Conservation (phyloP, 2,888 invertebrate genomes). For the Pristionchus mayeri region DNA sequence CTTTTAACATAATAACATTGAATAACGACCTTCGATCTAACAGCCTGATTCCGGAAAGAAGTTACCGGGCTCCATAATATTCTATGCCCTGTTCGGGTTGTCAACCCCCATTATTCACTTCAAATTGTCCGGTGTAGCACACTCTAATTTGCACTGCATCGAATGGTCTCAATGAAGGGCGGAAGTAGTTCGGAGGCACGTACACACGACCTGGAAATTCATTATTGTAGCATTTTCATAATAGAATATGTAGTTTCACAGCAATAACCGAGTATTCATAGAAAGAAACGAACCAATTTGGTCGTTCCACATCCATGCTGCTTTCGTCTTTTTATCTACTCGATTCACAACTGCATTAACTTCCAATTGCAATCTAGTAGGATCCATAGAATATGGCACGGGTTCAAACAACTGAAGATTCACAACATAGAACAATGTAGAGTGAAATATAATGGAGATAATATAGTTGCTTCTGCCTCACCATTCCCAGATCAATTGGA, state of each 20-base stretch:
- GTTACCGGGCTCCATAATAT: too few relatives aligned
- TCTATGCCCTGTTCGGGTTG: too few relatives aligned
- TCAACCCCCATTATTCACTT: conserved; percentile 6
- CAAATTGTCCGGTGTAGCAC: conserved; percentile 45
- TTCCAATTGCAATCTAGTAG: conserved; percentile 48
- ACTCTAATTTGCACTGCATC: conserved; percentile 33
- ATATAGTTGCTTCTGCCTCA: neutral
- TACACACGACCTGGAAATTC: conserved; percentile 57
- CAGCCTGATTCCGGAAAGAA: too few relatives aligned
- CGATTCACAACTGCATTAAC: conserved; percentile 63
- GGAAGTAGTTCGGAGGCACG: conserved; percentile 52
- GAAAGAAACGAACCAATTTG: conserved; percentile 57
- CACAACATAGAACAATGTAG: neutral
- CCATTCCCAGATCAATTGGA: conserved; percentile 46
- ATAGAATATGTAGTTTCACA: neutral
- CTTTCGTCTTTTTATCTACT: conserved; percentile 54
- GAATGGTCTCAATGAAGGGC: conserved; percentile 49
- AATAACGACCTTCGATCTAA: too few relatives aligned
- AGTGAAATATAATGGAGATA: neutral
- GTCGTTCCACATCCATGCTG: conserved; percentile 71
- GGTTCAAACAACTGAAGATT: conserved; percentile 37
- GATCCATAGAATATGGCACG: conserved; percentile 8
- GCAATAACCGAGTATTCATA: neutral
- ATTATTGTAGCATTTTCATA: neutral
- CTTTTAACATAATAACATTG: too few relatives aligned